Evolutionary conservation across 2,888 invertebrate species (phyloP).

Genomic region (Platycheirus albimanus): DNA sequence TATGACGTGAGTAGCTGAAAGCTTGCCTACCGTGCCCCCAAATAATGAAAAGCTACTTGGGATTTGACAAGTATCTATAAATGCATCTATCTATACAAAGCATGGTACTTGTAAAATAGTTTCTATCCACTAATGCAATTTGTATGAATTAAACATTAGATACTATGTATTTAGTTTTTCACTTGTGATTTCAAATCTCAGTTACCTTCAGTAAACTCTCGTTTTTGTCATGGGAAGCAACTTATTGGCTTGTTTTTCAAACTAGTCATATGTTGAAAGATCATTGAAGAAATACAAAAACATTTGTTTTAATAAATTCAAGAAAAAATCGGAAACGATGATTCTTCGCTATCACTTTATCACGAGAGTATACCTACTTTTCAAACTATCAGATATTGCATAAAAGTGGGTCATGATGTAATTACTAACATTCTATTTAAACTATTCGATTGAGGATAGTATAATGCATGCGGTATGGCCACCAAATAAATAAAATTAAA

Average conservation of each 20-base stretch:
- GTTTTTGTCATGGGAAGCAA: constrained; percentile 54
- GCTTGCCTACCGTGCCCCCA: constrained; percentile 9
- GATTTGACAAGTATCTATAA: background rate
- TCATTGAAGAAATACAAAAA: background rate
- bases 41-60: background rate
- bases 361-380: background rate
- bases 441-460: constrained; percentile 10
- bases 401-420: constrained; percentile 37
- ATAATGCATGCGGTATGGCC: constrained; percentile 22
- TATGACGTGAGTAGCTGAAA: constrained; percentile 21
- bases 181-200: constrained; percentile 22
- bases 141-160: constrained; percentile 53
- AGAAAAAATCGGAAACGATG: constrained; percentile 3
- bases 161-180: constrained; percentile 28
- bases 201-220: constrained; percentile 35
- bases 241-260: constrained; percentile 1
- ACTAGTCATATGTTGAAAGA: background rate
- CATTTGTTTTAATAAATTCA: background rate
- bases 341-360: background rate
- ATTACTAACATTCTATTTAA: constrained; percentile 15
- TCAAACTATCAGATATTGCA: constrained; percentile 4
- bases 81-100: background rate
- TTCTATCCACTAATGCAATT: too few relatives aligned
- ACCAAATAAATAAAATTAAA: constrained; percentile 19
- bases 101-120: background rate